Base-by-base conservation (phyloP, 2,113 vertebrate species). In the Thermophis baileyi region DNA sequence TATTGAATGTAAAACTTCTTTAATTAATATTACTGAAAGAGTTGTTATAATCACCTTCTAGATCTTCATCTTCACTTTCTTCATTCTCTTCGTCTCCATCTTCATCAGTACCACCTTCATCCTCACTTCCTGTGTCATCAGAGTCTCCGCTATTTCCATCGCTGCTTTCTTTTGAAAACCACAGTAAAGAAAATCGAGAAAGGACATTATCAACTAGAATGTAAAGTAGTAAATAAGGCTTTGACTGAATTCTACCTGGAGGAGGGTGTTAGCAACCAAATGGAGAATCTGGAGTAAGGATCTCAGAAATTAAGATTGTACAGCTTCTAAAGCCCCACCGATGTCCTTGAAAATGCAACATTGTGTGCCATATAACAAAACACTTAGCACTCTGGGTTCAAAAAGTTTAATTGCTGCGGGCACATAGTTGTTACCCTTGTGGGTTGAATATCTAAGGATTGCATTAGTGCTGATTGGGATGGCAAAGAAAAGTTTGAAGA, bases 41-140 rank as follows among this genome's bases (percentile, higher is more conserved):
- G n/a, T 95, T 90, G 96, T 93, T 94, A 69, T 94, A 95, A 87
- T n/a, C 91, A 89, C 96, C 97, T 90, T 97, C 97, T 95, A 94
- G 81, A 93, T 97, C 96, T 97, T 98, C 97, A 97, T 98, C 97
- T 92, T 98, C 97, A 95, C 97, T 97, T 92, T 96, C 97, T 95
- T 98, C 98, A 11, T 97, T 97, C 3, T 98, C 98, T 49, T 97
- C 97, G 0, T 90, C 97, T 3, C 97, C 98, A 0, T 96, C 98
- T 7, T 96, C 97, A n/a, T 97, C 97, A 27, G 97, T 97, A 12
- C 96, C 96, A 12, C 97, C 98, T 6, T 95, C 97, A 0, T 97
- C 98, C 49, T 97, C 98, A 6, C 97, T 97, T 51, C 92, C 94
- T 0, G 97, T 97, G 53, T 98, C 97, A 12, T 96, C 98, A 3